These are phyloP conservation scores for Melieria crassipennis DNA, from an alignment of 2,888 invertebrate genomes.

Conservation along the genomic window DNA sequence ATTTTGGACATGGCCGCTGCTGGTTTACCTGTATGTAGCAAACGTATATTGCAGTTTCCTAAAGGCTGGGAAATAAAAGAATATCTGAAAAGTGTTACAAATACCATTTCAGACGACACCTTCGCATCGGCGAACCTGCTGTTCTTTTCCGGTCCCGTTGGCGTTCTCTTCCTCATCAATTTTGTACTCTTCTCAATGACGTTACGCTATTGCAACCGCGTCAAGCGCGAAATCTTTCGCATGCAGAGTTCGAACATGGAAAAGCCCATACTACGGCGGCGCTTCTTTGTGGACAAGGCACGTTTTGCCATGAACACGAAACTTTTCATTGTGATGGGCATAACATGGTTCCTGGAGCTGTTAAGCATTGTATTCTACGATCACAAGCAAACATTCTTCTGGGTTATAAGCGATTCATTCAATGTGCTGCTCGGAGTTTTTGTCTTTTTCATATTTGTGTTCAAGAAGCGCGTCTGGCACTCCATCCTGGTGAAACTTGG, in stretches of 20 bases:
- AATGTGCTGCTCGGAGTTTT: conserved; percentile 79
- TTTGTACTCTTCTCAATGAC: conserved; percentile 76
- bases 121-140: conserved; percentile 66
- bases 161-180: conserved; percentile 73
- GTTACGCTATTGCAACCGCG: conserved; percentile 75
- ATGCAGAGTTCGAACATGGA: conserved; percentile 73
- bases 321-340: conserved; percentile 82
- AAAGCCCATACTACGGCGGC: conserved; percentile 70
- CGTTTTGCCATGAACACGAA: conserved; percentile 78
- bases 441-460: conserved; percentile 78
- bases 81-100: background rate
- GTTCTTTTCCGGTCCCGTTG: conserved; percentile 75
- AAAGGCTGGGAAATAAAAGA: no score
- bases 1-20: conserved; percentile 72
- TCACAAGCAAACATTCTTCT: conserved; percentile 67
- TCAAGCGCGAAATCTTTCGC: conserved; percentile 78
- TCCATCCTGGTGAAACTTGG: conserved; percentile 71
- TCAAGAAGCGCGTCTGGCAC: conserved; percentile 74
- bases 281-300: conserved; percentile 75
- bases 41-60: background rate
- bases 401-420: conserved; percentile 71
- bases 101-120: conserved; percentile 51
- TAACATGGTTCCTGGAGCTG: conserved; percentile 77
- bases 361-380: conserved; percentile 70
- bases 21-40: conserved; percentile 69